Evolutionary conservation across 2,797 vertebrate species (phyloP), one percentile per base, ranked within the genome.

Genomic region (Eulemur albifrons): DNA sequence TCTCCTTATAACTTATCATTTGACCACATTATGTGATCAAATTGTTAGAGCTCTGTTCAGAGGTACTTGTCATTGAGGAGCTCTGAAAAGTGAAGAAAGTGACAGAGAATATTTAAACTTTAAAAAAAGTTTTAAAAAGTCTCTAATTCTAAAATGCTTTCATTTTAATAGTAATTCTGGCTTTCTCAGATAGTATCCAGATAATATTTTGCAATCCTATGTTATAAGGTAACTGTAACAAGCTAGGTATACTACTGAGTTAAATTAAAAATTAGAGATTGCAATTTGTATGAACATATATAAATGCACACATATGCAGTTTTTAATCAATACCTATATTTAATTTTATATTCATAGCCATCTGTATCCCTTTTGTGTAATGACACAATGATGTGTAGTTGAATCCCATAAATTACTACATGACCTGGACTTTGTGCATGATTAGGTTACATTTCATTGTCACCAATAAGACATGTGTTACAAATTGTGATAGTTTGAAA

Each of bases 161-260:
- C 57, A 85, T 97, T 97, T 97, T 89, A 97, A 76, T 27, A 92
- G 20, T 92, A 97, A 89, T 96, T 97, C 95, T 97, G 90, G 90
- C 10, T 90, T 97, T 97, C 81, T 95, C 95, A 97, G 97, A 95
- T 91, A 79, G 90, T 94, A 90, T 95, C 38, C 97, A 95, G 85
- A 77, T 97, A 94, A 96, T 80, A 93, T 97, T 96, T 38, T 94
- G 87, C 59, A 90, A 96, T 88, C 59, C 17, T 8, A 38, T 93
- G 23, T 90, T 96, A 95, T 84, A 61, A 30, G 96, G 69, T 86
- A 82, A 77, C 85, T 95, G 25, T 93, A 92, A 97, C 40, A 94
- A 27, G 54, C 69, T 50, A 88, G 79, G 73, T 93, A 67, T 95
- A 50, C 54, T 97, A 76, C 35, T 92, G 89, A 98, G 86, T 95